Percentiles rank a stretch among this genome's conserved stretches.
Evolutionary conservation across 2,113 vertebrate genomes (phyloP).

Genomic region (Lagenorhynchus albirostris): DNA sequence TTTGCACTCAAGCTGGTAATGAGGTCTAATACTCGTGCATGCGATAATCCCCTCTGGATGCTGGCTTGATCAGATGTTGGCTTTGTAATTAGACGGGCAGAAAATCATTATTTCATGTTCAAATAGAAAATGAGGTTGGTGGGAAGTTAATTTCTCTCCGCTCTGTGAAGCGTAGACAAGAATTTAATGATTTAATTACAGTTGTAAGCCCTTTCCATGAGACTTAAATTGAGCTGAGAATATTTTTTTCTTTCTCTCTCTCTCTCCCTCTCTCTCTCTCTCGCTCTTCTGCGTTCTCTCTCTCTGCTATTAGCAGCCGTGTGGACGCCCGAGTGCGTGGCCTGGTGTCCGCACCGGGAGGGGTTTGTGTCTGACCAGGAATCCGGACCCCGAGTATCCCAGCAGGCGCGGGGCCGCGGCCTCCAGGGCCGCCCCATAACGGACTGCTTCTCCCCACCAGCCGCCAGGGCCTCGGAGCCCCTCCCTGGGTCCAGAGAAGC

Average conservation of each 20-base stretch:
- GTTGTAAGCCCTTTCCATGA: conserved; percentile 99
- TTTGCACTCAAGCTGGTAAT: conserved; percentile 99
- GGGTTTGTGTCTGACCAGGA: conserved; percentile 15
- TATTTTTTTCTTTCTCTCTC: conserved; percentile 73
- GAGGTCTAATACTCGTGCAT: conserved; percentile 98
- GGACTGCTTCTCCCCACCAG: neutral
- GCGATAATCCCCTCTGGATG: conserved; percentile 99
- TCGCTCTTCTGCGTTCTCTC: conserved; percentile 80
- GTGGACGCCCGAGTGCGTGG: neutral
- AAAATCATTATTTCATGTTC: conserved; percentile 99
- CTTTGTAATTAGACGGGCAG: conserved; percentile 99
- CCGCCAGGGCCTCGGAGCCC: neutral
- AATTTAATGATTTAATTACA: conserved; percentile 97
- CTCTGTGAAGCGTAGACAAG: conserved; percentile 94
- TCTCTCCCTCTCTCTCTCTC: neutral
- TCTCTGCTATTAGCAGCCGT: conserved; percentile 61
- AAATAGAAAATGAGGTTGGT: conserved; percentile 99
- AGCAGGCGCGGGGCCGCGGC: neutral
- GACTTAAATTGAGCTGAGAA: conserved; percentile 99
- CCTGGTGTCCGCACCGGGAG: neutral
- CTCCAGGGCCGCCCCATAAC: neutral
- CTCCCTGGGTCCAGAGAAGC: neutral
- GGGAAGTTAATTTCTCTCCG: conserved; percentile 98
- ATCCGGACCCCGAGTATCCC: neutral
- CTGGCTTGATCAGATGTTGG: conserved; percentile 99